Base-by-base conservation (phyloP, 2,113 vertebrate species). In the Acinonyx jubatus region DNA sequence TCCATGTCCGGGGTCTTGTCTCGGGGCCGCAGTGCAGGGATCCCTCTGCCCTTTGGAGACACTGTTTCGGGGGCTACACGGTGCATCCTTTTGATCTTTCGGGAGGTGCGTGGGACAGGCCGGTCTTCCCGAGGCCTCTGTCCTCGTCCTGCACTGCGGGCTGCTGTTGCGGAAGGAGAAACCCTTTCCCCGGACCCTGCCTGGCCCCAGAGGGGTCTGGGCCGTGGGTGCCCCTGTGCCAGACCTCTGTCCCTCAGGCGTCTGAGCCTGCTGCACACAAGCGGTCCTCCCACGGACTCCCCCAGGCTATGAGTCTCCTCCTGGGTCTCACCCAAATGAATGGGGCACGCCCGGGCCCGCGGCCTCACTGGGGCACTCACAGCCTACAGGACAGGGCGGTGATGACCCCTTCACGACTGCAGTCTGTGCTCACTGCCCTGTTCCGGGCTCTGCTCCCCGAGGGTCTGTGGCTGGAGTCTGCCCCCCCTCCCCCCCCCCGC, bases 341-440 rank as follows among this genome's bases (percentile, higher is more conserved):
- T 0, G 41, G 4, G 5, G 61, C 1, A 0, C 7, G 52, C 82
- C 33, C 25, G 52, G 76, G 38, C 6, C 0, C 6, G 4, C 3
- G 7, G 85, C n/a, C 69, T 61, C n/a, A 15, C 23, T 3, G 2
- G 33, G 65, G 7, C n/a, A 23, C 76, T 9, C 76, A 16, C 3
- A 15, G 6, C 36, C 55, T 55, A 3, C 4, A 10, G 68, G 41
- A 19, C 14, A 3, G 1, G 27, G 71, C 21, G 10, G 12, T 4
- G 7, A 11, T 4, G 45, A 33, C 29, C 1, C 7, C 73, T 45
- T 45, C 29, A 1, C 3, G 0, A 9, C 0, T 0, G 36, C 45
- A 0, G 45, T 5, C 13, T 9, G 9, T 0, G 0, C 55, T 25
- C 0, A 5, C 76, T 15, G 25, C 29, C 45, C 7, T 0, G 5